A percentile compares a stretch with the other conserved stretches of the same genome.
phyloP scores from a whole-genome alignment of 2,797 vertebrate genomes.

The Bradypus variegatus region DNA sequence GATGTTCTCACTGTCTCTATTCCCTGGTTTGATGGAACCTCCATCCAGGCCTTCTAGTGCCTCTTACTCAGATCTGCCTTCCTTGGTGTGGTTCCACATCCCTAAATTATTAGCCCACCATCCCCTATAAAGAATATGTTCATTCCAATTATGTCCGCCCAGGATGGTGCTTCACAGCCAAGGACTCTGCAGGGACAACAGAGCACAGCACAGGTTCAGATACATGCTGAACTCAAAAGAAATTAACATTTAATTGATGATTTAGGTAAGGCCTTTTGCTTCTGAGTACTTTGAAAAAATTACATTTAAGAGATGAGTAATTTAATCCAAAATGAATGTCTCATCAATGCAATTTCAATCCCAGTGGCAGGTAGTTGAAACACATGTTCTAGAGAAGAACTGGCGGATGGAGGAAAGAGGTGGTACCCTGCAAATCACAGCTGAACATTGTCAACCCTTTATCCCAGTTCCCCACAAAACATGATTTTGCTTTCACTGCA shows the following conservation, averaged over 20 bases:
- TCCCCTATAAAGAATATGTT: neutral
- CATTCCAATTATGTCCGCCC: neutral
- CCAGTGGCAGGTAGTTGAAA: neutral
- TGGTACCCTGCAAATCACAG: neutral
- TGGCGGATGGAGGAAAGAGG: neutral
- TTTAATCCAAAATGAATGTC: neutral
- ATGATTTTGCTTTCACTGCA: neutral
- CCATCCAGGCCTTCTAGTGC: neutral
- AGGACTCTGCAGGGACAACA: neutral
- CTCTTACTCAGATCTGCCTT: neutral
- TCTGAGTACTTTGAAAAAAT: constrained; percentile 7
- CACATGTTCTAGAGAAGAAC: neutral
- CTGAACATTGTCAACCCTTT: neutral
- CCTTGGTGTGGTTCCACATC: neutral
- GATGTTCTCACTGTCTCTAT: neutral
- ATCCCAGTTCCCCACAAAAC: neutral
- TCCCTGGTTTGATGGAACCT: neutral
- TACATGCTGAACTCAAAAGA: neutral
- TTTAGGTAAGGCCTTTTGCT: neutral
- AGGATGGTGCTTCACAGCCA: neutral
- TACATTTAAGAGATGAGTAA: neutral
- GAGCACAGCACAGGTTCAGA: neutral
- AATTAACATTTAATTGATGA: neutral
- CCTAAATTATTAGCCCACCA: neutral
- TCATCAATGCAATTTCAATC: neutral